A percentile compares a stretch with the other conserved stretches of the same genome.
These are phyloP conservation scores for Colletes gigas DNA, from an alignment of 1,140 invertebrate genomes.

Conservation along the genomic window DNA sequence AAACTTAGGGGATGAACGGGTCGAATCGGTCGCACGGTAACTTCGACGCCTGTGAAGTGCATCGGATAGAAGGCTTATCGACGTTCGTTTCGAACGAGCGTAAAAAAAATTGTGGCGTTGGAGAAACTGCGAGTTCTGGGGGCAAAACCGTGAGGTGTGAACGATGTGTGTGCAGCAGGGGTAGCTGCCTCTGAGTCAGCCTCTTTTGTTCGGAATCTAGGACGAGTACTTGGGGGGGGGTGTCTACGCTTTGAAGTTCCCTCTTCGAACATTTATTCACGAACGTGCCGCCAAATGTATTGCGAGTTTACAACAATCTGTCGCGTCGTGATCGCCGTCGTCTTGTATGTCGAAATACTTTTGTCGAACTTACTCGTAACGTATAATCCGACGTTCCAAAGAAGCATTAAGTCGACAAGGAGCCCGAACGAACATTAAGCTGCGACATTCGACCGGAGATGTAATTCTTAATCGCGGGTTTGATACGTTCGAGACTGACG, in stretches of 20 bases:
- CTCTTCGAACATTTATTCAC: constrained; percentile 26
- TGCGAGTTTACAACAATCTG: constrained; percentile 6
- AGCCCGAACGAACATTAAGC: background rate
- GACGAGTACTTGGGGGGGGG: constrained; percentile 27
- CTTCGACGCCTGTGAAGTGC: constrained; percentile 20
- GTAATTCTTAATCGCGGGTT: too few relatives aligned
- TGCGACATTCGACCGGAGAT: background rate
- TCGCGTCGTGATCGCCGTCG: background rate
- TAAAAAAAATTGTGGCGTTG: too few relatives aligned
- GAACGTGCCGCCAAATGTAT: constrained; percentile 15
- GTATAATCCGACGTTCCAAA: background rate
- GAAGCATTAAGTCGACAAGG: background rate
- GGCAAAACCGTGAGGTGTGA: constrained; percentile 10
- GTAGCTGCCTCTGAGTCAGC: constrained; percentile 33
- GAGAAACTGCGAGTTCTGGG: background rate
- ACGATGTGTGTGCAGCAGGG: background rate
- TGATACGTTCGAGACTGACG: too few relatives aligned
- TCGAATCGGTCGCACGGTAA: constrained; percentile 27
- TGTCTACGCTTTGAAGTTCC: constrained; percentile 12
- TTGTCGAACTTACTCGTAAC: background rate
- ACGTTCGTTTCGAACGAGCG: too few relatives aligned
- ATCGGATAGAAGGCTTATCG: background rate
- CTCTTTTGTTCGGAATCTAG: constrained; percentile 50
- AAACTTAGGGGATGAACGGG: constrained; percentile 25
- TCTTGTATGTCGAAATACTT: background rate